Conservation (phyloP, 2,113 vertebrate genomes). For the Otocyon megalotis region DNA sequence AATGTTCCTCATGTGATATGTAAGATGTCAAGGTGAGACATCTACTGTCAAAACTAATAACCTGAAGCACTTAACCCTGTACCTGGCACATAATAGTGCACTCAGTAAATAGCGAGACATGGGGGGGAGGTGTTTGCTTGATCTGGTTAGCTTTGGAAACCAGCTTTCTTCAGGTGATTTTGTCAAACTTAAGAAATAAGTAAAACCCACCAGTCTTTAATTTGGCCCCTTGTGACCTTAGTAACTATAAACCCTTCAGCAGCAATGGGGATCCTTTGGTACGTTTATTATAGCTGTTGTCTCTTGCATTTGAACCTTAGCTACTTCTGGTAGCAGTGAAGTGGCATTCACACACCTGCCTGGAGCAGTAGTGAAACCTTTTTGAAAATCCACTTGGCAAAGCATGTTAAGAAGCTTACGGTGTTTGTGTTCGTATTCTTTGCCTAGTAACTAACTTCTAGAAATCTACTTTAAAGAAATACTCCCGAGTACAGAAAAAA, state of each 20-base stretch:
- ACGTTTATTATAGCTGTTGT: background rate
- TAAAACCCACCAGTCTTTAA: background rate
- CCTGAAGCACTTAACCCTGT: background rate
- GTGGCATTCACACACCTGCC: background rate
- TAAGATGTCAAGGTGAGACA: background rate
- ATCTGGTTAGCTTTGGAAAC: slow-evolving; percentile 12
- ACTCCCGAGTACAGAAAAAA: background rate
- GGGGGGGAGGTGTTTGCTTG: background rate
- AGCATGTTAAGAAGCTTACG: slow-evolving; percentile 44
- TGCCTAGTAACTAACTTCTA: slow-evolving; percentile 25
- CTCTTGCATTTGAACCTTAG: background rate
- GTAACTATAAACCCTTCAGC: background rate
- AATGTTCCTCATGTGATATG: background rate
- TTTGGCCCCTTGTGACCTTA: background rate
- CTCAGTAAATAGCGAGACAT: background rate
- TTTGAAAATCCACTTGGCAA: slow-evolving; percentile 34
- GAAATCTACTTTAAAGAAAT: slow-evolving; percentile 42
- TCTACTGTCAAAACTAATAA: background rate
- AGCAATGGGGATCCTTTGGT: background rate
- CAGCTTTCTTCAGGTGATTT: slow-evolving; percentile 15
- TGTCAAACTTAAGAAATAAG: background rate
- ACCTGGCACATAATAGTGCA: background rate
- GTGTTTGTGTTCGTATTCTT: background rate
- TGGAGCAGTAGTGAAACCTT: background rate
- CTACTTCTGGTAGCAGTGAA: slow-evolving; percentile 8